These are phyloP conservation scores for Crypturellus tataupa DNA, from an alignment of 2,797 vertebrate species.

Conservation along the genomic window DNA sequence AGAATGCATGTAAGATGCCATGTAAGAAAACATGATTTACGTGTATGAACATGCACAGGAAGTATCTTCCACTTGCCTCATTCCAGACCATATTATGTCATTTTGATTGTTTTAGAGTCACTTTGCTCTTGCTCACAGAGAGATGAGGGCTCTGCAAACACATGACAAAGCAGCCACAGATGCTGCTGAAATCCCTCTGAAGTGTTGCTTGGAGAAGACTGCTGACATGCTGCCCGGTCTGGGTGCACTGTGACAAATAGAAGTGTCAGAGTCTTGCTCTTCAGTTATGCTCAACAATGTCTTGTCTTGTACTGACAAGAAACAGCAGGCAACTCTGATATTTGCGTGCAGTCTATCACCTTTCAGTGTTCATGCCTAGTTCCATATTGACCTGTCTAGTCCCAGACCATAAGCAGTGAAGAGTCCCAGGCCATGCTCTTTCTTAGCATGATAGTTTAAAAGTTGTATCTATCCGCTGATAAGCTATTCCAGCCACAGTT, in stretches of 20 bases:
- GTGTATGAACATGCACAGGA: not conserved
- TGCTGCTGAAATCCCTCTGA: not conserved
- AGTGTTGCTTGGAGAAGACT: not conserved
- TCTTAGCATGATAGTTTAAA: not conserved
- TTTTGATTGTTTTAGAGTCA: not conserved
- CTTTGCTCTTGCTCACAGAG: not conserved
- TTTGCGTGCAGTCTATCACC: not conserved
- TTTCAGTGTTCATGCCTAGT: not conserved
- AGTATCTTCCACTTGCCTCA: not conserved
- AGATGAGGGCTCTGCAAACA: not conserved
- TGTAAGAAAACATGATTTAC: not conserved
- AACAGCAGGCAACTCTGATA: rapidly evolving
- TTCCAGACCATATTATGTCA: not conserved
- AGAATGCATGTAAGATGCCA: not conserved
- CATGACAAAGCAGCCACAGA: not conserved
- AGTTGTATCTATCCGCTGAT: not conserved
- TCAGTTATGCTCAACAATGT: not conserved
- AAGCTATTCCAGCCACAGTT: not conserved
- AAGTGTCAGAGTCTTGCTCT: not conserved
- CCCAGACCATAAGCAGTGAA: not conserved
- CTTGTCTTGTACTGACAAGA: not conserved
- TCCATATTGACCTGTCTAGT: not conserved
- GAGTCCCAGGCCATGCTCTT: not conserved
- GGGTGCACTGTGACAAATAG: rapidly evolving
- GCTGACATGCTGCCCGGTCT: not conserved